Evolutionary conservation across 2,888 invertebrate species (phyloP), one percentile per base, ranked within the genome.

Genomic region (Seira sanloemensis): DNA sequence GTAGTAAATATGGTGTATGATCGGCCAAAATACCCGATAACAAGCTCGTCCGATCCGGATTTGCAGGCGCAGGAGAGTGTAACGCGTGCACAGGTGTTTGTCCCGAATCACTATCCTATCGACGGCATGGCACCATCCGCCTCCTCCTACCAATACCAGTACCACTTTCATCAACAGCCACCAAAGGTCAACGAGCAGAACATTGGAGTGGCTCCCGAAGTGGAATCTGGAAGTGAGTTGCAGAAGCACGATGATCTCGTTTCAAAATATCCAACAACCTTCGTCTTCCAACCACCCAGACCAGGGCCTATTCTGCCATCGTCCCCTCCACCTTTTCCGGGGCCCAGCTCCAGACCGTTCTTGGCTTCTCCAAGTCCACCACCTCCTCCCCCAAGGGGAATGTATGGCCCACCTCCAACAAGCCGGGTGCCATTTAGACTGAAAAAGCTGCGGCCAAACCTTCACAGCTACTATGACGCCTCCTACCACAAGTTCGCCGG

Each of bases 401-500:
- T n/a, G n/a, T n/a, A n/a, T n/a, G n/a, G n/a, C n/a, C 58, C 25
- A 5, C 71, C 76, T 23, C 76, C 68, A n/a, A 76, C 85, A 81
- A 23, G 79, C 79, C 73, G 75, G 68, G 65, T 75, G 9, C 77
- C 71, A 69, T 77, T 77, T 25, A 83, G 71, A 74, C 69, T 69
- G 62, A 81, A 76, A 9, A 81, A 82, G 69, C 72, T 76, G 27
- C 84, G 86, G 37, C 86, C 86, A 9, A 86, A 84, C 27, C 67
- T 85, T 18, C 77, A 85, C 84, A 84, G 86, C 82, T 86, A 85
- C 72, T 86, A 84, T 74, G 86, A 88, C 58, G 72, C 78, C 71
- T 84, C 73, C 86, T 85, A 88, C 73, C 83, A 88, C 79, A 76
- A 85, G 74, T 81, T 72, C 82, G 83, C 79, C 0, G 79, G 68